phyloP scores from a whole-genome alignment of 2,888 invertebrate species.

The Watsonalla cultraria region DNA sequence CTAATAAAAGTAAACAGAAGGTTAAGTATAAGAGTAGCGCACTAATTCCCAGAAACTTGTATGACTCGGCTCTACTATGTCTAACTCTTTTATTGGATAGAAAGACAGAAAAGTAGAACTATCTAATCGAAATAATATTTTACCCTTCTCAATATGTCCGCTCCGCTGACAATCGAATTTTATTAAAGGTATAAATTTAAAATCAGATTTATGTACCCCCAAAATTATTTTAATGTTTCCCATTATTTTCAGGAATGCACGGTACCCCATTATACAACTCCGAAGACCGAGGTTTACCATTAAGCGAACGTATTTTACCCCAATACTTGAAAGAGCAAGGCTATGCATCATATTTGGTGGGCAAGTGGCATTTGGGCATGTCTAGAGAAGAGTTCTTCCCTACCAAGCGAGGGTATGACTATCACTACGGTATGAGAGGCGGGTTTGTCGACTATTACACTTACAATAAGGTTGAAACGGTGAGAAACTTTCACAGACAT shows the following conservation, averaged over 20 bases:
- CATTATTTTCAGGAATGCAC: conserved; percentile 59
- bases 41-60: too few species aligned
- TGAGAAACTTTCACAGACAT: conserved; percentile 25
- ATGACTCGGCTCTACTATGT: too few species aligned
- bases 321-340: conserved; percentile 82
- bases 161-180: too few species aligned
- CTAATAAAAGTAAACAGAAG: too few species aligned
- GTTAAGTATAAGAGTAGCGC: too few species aligned
- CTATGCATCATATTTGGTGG: conserved; percentile 89
- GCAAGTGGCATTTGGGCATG: conserved; percentile 95
- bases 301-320: conserved; percentile 77
- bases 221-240: too few species aligned
- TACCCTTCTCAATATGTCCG: too few species aligned
- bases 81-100: too few species aligned
- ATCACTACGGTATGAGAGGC: conserved; percentile 88
- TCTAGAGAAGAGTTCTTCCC: conserved; percentile 85
- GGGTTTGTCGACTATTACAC: conserved; percentile 87
- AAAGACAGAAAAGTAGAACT: too few species aligned
- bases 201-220: too few species aligned
- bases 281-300: conserved; percentile 68
- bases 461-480: conserved; percentile 62
- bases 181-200: too few species aligned
- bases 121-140: too few species aligned
- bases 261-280: conserved; percentile 59
- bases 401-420: conserved; percentile 86